Conservation (phyloP, 2,113 vertebrate species). For the Elanus axillaris region DNA sequence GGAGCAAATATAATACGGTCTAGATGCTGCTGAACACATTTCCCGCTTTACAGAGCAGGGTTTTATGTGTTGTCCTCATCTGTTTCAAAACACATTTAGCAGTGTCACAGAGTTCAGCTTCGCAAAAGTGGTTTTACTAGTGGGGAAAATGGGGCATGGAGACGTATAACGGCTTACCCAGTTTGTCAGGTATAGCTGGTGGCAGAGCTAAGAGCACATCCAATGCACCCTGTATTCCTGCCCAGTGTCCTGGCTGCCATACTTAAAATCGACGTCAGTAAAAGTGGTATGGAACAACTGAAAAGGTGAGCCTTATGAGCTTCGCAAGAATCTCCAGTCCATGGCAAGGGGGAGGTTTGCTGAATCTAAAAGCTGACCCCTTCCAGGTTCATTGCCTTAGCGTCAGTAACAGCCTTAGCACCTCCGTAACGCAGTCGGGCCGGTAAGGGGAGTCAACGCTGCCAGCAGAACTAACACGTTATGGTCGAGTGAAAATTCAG, state of each 20-base stretch:
- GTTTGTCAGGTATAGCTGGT: not conserved
- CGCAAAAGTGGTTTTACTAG: not conserved
- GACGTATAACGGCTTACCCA: not conserved
- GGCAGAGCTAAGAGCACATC: not conserved
- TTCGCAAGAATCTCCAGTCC: not conserved
- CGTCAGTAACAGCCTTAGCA: not conserved
- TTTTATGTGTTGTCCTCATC: not conserved
- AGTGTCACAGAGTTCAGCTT: not conserved
- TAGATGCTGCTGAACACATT: not conserved
- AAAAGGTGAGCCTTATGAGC: not conserved
- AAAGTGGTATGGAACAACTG: not conserved
- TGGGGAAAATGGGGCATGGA: not conserved
- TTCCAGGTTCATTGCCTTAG: not conserved
- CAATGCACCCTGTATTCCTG: not conserved
- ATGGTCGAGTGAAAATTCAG: not conserved
- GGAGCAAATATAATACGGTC: not conserved
- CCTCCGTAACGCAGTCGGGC: fast-evolving
- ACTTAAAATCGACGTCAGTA: not conserved
- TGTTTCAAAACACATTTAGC: not conserved
- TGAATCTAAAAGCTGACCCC: not conserved
- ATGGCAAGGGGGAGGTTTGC: not conserved
- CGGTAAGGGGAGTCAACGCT: not conserved
- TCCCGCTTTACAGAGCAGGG: not conserved
- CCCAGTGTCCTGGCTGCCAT: not conserved
- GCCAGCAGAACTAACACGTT: not conserved